phyloP scores from a whole-genome alignment of 2,797 vertebrate species.

The Eulemur mongoz region DNA sequence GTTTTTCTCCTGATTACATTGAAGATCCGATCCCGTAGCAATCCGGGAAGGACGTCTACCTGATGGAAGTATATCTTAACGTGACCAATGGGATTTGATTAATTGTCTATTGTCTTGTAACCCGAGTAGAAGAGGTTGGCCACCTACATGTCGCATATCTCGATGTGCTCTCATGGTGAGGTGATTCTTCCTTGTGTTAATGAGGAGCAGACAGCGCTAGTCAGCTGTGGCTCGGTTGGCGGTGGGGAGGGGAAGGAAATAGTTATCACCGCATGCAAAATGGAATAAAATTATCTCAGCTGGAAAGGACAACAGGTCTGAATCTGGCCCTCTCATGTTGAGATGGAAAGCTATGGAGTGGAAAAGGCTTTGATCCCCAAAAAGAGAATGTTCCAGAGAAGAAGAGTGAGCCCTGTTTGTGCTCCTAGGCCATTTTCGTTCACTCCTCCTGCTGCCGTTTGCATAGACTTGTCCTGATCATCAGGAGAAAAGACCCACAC shows the following conservation, averaged over 20 bases:
- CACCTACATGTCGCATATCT: background rate
- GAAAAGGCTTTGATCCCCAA: background rate
- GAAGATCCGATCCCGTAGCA: background rate
- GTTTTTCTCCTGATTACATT: background rate
- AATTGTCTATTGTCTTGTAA: background rate
- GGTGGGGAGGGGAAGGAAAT: background rate
- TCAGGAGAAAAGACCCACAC: background rate
- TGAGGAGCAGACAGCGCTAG: background rate
- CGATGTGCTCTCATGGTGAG: background rate
- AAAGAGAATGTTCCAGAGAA: slow-evolving; percentile 18
- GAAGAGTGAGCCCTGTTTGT: background rate
- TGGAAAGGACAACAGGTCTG: slow-evolving; percentile 13
- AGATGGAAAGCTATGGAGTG: background rate
- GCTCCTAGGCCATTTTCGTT: background rate
- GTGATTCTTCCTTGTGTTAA: background rate
- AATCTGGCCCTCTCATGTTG: background rate
- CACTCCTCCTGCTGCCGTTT: background rate
- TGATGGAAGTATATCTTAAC: background rate
- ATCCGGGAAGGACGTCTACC: background rate
- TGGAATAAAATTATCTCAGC: slow-evolving; percentile 58
- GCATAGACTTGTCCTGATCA: background rate
- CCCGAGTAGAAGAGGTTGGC: background rate
- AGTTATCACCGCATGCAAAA: background rate
- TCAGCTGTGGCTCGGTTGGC: background rate
- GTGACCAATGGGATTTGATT: background rate